A percentile compares a stretch with the other conserved stretches of the same genome.
phyloP scores from a whole-genome alignment of 2,888 invertebrate species.

The Zele albiditarsus region DNA sequence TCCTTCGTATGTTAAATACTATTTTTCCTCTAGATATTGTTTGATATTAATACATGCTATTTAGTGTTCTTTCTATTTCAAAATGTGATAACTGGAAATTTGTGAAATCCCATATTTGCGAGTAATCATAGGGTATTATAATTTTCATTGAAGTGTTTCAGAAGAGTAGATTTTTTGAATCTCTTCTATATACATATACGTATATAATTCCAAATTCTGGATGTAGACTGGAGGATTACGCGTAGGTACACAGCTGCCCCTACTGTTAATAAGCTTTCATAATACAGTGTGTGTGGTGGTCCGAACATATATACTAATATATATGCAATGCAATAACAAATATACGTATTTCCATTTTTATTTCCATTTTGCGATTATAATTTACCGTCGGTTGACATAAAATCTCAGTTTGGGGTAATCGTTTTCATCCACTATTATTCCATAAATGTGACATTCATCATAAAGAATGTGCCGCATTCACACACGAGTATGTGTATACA shows the following conservation, averaged over 20 bases:
- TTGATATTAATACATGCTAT: no score
- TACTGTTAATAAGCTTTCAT: constrained; percentile 63
- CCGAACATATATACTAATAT: constrained; percentile 4
- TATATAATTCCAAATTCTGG: neutral
- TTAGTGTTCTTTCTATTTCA: no score
- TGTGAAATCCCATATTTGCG: no score
- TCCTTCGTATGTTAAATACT: no score
- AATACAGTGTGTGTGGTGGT: constrained; percentile 50
- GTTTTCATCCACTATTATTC: neutral
- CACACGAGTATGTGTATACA: neutral
- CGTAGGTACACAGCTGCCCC: constrained; percentile 58
- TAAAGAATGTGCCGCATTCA: neutral
- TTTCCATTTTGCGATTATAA: neutral
- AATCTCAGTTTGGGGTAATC: neutral
- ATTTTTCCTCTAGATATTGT: no score
- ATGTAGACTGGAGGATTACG: constrained; percentile 32
- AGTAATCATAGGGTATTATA: no score
- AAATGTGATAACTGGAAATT: no score
- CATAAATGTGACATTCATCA: neutral
- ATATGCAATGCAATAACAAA: neutral
- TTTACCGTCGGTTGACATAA: neutral
- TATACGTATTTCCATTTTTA: neutral
- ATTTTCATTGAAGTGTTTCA: no score
- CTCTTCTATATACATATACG: neutral
- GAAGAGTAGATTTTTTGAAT: no score